These are phyloP conservation scores for Alcis repandata DNA, from an alignment of 2,888 invertebrate species.

Conservation along the genomic window DNA sequence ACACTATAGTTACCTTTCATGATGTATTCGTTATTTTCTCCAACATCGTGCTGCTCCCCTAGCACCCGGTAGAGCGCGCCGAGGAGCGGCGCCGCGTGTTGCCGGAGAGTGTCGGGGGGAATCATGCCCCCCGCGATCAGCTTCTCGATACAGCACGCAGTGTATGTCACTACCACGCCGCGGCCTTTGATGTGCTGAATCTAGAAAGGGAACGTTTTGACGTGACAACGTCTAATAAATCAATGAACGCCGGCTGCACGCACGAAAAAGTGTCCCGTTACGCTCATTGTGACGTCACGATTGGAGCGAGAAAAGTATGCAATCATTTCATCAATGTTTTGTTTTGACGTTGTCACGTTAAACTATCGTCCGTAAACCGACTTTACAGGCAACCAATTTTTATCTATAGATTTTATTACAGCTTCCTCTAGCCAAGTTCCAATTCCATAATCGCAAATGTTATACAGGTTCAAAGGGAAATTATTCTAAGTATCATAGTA, in stretches of 20 bases:
- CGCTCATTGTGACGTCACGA: too few relatives aligned
- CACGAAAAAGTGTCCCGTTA: too few relatives aligned
- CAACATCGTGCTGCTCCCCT: slow-evolving; percentile 95
- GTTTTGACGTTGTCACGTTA: too few relatives aligned
- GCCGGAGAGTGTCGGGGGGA: slow-evolving; percentile 87
- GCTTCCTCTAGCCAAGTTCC: too few relatives aligned
- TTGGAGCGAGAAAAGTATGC: too few relatives aligned
- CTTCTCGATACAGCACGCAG: slow-evolving; percentile 96
- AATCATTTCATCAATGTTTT: too few relatives aligned
- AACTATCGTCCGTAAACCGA: too few relatives aligned
- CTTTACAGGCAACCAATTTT: too few relatives aligned
- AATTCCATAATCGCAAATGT: too few relatives aligned
- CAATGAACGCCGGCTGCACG: too few relatives aligned
- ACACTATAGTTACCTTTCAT: slow-evolving; percentile 97
- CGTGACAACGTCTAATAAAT: too few relatives aligned
- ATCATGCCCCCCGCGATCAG: slow-evolving; percentile 91
- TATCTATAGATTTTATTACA: too few relatives aligned
- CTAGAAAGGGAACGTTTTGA: slow-evolving; percentile 55
- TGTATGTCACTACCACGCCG: slow-evolving; percentile 97
- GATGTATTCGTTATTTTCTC: slow-evolving; percentile 96
- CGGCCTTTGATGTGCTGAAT: slow-evolving; percentile 92
- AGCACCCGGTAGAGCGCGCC: slow-evolving; percentile 92
- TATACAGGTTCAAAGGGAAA: not conserved
- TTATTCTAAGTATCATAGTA: not conserved
- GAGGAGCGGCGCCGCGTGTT: slow-evolving; percentile 90